Percentiles rank a stretch among this genome's conserved stretches.
Evolutionary conservation across 1,140 invertebrate species (phyloP).

Genomic region (Hyles vespertilio): DNA sequence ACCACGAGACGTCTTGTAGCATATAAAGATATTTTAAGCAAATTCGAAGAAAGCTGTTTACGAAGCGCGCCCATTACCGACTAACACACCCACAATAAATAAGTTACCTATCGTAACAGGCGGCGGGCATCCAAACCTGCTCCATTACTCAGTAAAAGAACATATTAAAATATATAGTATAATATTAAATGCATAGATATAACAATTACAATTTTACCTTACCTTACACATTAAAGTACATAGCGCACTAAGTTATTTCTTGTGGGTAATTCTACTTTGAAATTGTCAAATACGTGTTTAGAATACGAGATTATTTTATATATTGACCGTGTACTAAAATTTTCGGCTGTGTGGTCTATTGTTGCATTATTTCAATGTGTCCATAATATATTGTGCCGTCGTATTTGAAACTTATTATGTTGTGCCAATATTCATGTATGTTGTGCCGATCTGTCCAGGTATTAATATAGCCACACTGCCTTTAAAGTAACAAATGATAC

Average conservation of each 20-base stretch:
- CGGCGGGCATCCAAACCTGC: background rate
- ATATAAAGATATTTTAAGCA: slow-evolving; percentile 27
- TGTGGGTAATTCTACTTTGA: slow-evolving; percentile 34
- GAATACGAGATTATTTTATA: slow-evolving; percentile 11
- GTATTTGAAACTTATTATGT: slow-evolving; percentile 16
- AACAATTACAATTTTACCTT: background rate
- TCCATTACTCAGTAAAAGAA: background rate
- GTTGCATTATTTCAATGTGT: slow-evolving; percentile 30
- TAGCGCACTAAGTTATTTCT: slow-evolving; percentile 38
- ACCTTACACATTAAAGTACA: background rate
- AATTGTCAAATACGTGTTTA: slow-evolving; percentile 12
- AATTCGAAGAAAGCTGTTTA: slow-evolving; percentile 7
- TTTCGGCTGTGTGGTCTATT: slow-evolving; percentile 60
- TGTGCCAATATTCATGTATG: slow-evolving; percentile 50
- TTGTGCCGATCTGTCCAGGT: slow-evolving; percentile 70
- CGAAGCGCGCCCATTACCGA: slow-evolving; percentile 2
- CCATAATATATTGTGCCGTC: slow-evolving; percentile 20
- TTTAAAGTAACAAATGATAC: slow-evolving; percentile 56
- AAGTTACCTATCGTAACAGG: slow-evolving; percentile 4
- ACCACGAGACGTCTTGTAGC: slow-evolving; percentile 37
- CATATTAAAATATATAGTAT: background rate
- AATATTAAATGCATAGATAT: background rate
- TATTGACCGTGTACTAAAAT: slow-evolving; percentile 19
- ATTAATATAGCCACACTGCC: slow-evolving; percentile 65
- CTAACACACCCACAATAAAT: slow-evolving; percentile 23